Base-by-base conservation (phyloP, 2,888 invertebrate genomes). In the Eristalis intricaria region DNA sequence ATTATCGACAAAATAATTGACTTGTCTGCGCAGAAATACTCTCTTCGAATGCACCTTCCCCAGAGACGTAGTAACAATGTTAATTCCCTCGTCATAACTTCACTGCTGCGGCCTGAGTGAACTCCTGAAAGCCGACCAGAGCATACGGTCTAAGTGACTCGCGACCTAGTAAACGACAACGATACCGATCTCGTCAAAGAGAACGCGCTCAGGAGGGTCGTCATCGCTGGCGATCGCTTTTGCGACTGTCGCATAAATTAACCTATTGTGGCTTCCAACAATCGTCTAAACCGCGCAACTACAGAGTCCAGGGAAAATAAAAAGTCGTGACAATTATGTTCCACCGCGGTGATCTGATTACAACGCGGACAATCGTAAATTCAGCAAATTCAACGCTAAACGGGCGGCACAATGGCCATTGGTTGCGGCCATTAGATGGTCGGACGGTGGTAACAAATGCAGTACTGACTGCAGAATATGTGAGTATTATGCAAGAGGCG, bases 291-390 rank as follows among this genome's bases (percentile, higher is more conserved):
- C 38, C 22, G 22, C 38, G 65, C 23, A n/a, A 15, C 26, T 29
- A 10, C 35, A 15, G n/a, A 64, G 71, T 68, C 71, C 80, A 29
- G 70, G 50, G 82, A 74, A 86, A 71, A 86, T 83, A 83, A 86
- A 82, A 82, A 86, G 86, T 86, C 86, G 86, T 86, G 86, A 86
- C 86, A 86, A 82, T 86, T 86, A 86, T 86, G 79, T 83, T 82
- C 71, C 63, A 75, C 78, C 74, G 70, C 79, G 75, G 78, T 82
- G 82, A 86, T 86, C 86, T 86, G 86, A 86, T 86, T 86, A 79
- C 78, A 75, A 64, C 71, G 75, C 58, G 75, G 78, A 82, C 81
- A 85, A 81, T 82, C 71, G 82, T 79, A 82, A 82, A 86, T 82
- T 71, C 66, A 63, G n/a, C 86, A 71, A 82, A 50, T 50, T 50